Evolutionary conservation across 2,888 invertebrate species (phyloP), one percentile per base, ranked within the genome.

Genomic region (Ectobius pallidus): DNA sequence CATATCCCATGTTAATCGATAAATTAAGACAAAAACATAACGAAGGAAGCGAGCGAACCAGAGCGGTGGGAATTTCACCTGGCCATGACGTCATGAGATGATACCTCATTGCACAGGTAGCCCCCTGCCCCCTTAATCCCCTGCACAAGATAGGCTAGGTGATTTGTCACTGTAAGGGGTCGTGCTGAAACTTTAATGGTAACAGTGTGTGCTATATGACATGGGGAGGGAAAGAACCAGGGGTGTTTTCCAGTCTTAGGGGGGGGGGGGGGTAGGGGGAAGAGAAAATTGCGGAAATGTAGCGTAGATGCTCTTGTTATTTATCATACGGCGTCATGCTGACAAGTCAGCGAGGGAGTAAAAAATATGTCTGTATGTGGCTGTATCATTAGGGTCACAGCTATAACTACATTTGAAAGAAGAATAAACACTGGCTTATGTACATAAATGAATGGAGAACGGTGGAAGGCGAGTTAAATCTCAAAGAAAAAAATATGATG

Each of bases 111-210:
- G 65, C 44, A 65, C 65, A 30, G 58, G 22, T 52, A 22, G 25
- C 52, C 25, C 52, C 52, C 20, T 46, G 46, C 20, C 9, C 18
- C 18, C n/a, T n/a, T n/a, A 46, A 46, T 20, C 46, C 46, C n/a
- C n/a, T n/a, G n/a, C n/a, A n/a, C n/a, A n/a, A 11, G 34, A 25
- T 20, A 11, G 55, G 55, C 27, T 16, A 63, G 65, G 65, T 65
- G 65, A 65, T 65, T 65, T 65, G 65, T 65, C 65, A 65, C 65
- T 65, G 65, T 46, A 30, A 65, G 65, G 65, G 65, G 65, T 65
- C 25, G 42, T 34, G 65, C n/a, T 65, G 65, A 65, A 65, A 65
- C 65, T 44, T 46, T 65, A 46, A 65, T 46, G 65, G 65, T 65
- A 65, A 46, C 65, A 46, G 25, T 46, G 65, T 65, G 65, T 65